Conservation (phyloP, 2,113 vertebrate genomes). For the Eupsittula cactorum region DNA sequence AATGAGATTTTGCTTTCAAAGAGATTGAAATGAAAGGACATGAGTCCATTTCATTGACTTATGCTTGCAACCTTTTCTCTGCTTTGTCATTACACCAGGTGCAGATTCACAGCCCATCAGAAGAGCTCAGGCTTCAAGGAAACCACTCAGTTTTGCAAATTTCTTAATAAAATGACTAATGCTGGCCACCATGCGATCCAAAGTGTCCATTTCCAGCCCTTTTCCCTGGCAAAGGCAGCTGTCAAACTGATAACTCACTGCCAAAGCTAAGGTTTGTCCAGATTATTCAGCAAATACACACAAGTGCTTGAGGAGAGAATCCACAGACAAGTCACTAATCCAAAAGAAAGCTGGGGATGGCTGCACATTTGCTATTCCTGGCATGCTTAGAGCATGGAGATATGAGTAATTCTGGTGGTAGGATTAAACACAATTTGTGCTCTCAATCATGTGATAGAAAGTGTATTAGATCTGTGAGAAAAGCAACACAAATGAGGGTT, state of each 20-base stretch:
- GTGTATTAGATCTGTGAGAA: not conserved
- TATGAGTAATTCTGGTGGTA: not conserved
- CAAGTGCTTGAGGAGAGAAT: not conserved
- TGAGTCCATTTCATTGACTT: not conserved
- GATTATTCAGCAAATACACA: slow-evolving; percentile 37
- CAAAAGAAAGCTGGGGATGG: not conserved
- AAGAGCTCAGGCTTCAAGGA: not conserved
- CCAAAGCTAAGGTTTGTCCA: slow-evolving; percentile 4
- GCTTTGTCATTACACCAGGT: not conserved
- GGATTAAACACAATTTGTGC: slow-evolving; percentile 17
- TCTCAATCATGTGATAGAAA: not conserved
- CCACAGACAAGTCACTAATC: slow-evolving; percentile 22
- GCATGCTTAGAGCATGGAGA: not conserved
- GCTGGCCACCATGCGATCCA: not conserved
- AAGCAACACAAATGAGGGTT: not conserved
- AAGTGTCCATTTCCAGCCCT: not conserved
- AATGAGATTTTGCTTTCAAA: not conserved
- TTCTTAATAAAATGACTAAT: not conserved
- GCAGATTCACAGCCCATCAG: not conserved
- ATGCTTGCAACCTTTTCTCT: not conserved
- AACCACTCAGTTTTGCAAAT: not conserved
- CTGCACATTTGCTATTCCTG: not conserved
- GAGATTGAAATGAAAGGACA: not conserved
- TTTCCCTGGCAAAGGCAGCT: not conserved
- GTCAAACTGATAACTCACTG: not conserved